Conservation (phyloP, 1,140 invertebrate species). For the Mercenaria mercenaria region DNA sequence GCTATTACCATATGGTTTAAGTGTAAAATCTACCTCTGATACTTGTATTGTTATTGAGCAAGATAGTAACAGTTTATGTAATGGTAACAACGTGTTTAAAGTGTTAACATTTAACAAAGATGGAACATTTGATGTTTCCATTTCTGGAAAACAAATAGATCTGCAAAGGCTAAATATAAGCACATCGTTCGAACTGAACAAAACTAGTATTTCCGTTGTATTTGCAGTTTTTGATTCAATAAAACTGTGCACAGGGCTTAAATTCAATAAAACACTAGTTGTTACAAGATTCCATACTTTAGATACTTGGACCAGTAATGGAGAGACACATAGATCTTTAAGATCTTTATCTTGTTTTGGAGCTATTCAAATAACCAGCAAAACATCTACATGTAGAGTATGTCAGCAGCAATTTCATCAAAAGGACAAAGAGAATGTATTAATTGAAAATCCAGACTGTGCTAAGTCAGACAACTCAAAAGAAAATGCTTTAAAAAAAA, state of each 20-base stretch:
- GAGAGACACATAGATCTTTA: not conserved
- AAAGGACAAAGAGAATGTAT: not conserved
- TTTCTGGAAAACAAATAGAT: not conserved
- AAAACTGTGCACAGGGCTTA: conserved; percentile 23
- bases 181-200: not conserved
- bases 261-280: not conserved
- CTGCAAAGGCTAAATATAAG: not conserved
- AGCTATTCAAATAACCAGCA: not conserved
- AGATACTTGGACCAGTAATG: not conserved
- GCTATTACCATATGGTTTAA: not conserved
- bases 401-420: not conserved
- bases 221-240: not conserved
- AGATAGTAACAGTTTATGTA: not conserved
- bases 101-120: not conserved
- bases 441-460: not conserved
- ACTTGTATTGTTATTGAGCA: not conserved
- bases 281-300: conserved; percentile 40
- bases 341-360: conserved; percentile 8
- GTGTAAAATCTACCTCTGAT: not conserved
- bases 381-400: not conserved
- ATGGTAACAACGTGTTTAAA: not conserved
- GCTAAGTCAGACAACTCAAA: not conserved
- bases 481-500: conserved; percentile 3
- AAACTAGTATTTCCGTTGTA: not conserved
- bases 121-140: not conserved